These are phyloP conservation scores for Drosophila pallidifrons DNA, from an alignment of 1,140 invertebrate species.

Conservation along the genomic window DNA sequence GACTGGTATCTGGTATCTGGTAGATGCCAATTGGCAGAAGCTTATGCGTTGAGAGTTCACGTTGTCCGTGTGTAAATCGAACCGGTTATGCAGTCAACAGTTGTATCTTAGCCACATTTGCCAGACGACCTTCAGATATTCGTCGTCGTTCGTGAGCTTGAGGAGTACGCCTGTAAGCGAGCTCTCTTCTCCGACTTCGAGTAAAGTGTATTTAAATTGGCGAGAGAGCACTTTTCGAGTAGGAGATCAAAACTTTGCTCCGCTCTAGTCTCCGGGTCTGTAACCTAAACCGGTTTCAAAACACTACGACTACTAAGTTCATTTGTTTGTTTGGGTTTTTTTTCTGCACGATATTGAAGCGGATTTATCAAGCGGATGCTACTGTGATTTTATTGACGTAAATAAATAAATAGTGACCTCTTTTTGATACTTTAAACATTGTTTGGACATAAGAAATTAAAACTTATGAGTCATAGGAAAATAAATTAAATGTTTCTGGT, in stretches of 20 bases:
- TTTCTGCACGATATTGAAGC: constrained; percentile 5
- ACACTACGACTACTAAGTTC: not conserved
- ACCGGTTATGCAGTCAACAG: constrained; percentile 14
- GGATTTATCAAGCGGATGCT: constrained; percentile 15
- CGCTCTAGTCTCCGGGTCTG: not conserved
- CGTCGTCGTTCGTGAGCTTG: not conserved
- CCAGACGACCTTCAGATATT: constrained; percentile 36
- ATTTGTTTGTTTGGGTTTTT: constrained; percentile 15
- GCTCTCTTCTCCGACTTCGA: not conserved
- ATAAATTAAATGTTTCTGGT: not conserved
- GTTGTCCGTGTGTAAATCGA: constrained; percentile 17
- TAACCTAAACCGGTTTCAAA: constrained; percentile 27
- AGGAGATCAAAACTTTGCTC: constrained; percentile 4
- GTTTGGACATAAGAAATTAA: not conserved
- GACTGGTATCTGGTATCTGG: constrained; percentile 1
- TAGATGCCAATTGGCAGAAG: not conserved
- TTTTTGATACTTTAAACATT: not conserved
- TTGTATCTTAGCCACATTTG: constrained; percentile 30
- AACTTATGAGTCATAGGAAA: not conserved
- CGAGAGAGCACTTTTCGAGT: constrained; percentile 17
- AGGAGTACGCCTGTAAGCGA: not conserved
- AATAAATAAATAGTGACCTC: constrained; percentile 1
- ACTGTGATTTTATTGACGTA: not conserved
- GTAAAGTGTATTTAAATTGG: constrained; percentile 31
- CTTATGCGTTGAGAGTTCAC: constrained; percentile 18